Conservation (phyloP, 1,140 invertebrate genomes). For the Zaprionus ornatus region DNA sequence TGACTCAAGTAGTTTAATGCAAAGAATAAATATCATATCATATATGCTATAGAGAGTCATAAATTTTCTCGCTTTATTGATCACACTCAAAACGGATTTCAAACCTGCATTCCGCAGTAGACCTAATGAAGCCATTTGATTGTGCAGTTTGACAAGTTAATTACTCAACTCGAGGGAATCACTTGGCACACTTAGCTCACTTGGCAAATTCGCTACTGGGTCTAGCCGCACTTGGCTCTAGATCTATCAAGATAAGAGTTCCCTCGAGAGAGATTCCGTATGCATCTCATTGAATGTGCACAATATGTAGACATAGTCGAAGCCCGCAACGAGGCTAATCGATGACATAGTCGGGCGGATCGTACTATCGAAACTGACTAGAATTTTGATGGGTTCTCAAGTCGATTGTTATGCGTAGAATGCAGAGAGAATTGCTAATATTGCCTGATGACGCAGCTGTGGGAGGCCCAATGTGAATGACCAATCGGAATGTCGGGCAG, state of each 20-base stretch:
- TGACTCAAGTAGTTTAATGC: conserved; percentile 6
- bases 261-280: neutral
- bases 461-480: neutral
- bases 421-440: neutral
- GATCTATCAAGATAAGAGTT: neutral
- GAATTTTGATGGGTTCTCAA: neutral
- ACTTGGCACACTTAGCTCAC: neutral
- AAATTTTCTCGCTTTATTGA: neutral
- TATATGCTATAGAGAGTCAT: neutral
- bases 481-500: neutral
- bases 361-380: neutral
- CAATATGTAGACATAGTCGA: neutral
- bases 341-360: conserved; percentile 5
- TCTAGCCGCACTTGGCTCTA: neutral
- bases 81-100: neutral
- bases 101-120: neutral
- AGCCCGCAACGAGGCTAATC: neutral
- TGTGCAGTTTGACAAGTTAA: conserved; percentile 4
- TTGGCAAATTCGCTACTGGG: neutral
- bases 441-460: neutral
- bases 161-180: neutral
- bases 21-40: neutral
- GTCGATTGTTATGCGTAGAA: neutral
- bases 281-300: neutral
- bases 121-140: neutral